Evolutionary conservation across 2,113 vertebrate species (phyloP).

Genomic region (Leuciscus idus): DNA sequence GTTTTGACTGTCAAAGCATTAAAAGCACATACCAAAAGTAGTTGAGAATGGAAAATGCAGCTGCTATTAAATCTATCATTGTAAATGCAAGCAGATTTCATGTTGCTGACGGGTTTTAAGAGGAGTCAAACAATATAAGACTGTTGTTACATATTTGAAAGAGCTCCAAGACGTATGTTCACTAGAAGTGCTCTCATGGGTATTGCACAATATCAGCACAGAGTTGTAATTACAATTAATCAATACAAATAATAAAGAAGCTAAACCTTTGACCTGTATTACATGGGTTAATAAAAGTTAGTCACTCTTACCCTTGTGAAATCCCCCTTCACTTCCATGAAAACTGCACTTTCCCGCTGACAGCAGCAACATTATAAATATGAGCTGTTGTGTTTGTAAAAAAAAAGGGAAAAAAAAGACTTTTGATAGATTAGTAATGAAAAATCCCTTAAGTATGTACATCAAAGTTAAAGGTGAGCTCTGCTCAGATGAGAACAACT

Average conservation of each 20-base stretch:
- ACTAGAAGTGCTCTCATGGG: neutral
- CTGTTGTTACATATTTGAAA: neutral
- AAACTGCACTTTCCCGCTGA: neutral
- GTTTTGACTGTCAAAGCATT: slow-evolving; percentile 21
- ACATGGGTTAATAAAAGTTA: slow-evolving; percentile 19
- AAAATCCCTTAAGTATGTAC: neutral
- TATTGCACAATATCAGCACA: slow-evolving; percentile 25
- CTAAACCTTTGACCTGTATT: slow-evolving; percentile 35
- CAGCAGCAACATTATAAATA: neutral
- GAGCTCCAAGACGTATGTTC: neutral
- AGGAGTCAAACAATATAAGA: neutral
- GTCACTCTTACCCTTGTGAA: slow-evolving; percentile 34
- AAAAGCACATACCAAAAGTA: neutral
- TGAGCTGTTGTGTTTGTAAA: neutral
- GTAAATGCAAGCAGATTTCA: neutral
- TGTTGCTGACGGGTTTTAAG: neutral
- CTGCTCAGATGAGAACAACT: slow-evolving; percentile 20
- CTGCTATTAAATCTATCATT: neutral
- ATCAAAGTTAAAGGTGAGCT: slow-evolving; percentile 13
- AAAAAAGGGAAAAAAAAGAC: neutral
- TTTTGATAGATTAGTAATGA: neutral
- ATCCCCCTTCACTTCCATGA: neutral
- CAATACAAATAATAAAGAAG: slow-evolving; percentile 37
- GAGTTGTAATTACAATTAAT: neutral
- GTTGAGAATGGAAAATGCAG: neutral